Percentiles rank a stretch among this genome's conserved stretches.
phyloP scores from a whole-genome alignment of 1,140 invertebrate genomes.

The Dryas iulia region DNA sequence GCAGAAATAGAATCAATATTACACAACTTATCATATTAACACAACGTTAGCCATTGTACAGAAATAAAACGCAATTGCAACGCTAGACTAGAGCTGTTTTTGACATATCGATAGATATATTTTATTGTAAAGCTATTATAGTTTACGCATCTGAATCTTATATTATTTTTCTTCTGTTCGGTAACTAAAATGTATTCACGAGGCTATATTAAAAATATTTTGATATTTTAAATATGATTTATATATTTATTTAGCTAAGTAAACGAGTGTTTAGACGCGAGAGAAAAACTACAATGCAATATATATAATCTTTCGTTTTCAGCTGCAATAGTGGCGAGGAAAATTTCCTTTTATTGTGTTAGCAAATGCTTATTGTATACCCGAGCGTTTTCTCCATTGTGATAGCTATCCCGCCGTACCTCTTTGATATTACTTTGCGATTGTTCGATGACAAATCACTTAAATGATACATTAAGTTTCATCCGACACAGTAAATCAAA shows the following conservation, averaged over 20 bases:
- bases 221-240: not conserved
- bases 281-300: conserved; percentile 5
- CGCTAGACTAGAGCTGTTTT: not conserved
- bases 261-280: not conserved
- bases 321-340: conserved; percentile 49
- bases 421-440: conserved; percentile 56
- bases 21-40: not conserved
- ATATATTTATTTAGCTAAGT: not conserved
- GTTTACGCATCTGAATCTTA: not conserved
- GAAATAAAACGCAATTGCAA: conserved; percentile 13
- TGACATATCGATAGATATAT: conserved; percentile 15
- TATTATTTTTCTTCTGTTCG: too few species aligned
- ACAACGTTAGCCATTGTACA: not conserved
- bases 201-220: not conserved
- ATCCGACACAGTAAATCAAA: conserved; percentile 34
- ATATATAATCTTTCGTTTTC: conserved; percentile 53
- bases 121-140: not conserved
- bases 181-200: too few species aligned
- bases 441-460: conserved; percentile 62
- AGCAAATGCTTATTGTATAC: conserved; percentile 69
- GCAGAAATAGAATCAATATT: not conserved
- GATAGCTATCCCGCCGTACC: conserved; percentile 42
- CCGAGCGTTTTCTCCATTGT: conserved; percentile 62
- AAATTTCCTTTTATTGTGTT: conserved; percentile 73
- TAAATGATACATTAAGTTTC: conserved; percentile 54